A percentile compares a stretch with the other conserved stretches of the same genome.
These are phyloP conservation scores for Indicator indicator DNA, from an alignment of 2,113 vertebrate species.

Conservation along the genomic window DNA sequence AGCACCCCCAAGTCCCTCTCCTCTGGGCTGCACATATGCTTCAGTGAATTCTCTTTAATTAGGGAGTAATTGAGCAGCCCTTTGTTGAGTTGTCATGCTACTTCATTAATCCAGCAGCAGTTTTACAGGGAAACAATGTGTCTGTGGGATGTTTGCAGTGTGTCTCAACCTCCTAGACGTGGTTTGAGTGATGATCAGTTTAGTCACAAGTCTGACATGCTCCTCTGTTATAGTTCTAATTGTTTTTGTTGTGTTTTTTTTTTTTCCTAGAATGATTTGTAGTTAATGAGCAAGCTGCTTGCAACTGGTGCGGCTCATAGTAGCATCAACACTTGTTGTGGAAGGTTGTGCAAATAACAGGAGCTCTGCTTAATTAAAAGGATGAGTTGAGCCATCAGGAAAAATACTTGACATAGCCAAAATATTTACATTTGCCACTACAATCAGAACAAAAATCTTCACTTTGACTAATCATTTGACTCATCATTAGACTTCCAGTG, in stretches of 20 bases:
- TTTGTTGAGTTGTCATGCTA: neutral
- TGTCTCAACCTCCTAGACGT: neutral
- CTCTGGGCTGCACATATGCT: neutral
- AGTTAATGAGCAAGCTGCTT: constrained; percentile 37
- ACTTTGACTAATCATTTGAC: neutral
- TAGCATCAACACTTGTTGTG: neutral
- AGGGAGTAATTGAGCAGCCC: neutral
- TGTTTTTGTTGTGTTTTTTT: neutral
- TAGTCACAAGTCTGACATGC: neutral
- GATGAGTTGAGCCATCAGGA: neutral
- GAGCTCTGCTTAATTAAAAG: neutral
- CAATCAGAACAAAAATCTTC: neutral
- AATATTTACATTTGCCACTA: neutral
- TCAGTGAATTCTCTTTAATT: constrained; percentile 15
- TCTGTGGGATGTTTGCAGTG: neutral
- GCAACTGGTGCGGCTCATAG: neutral
- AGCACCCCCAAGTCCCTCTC: no score
- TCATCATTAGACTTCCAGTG: neutral
- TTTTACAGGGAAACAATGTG: neutral
- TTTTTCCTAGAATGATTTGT: neutral
- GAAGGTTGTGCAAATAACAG: neutral
- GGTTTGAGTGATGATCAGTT: constrained; percentile 18
- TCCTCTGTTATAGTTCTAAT: constrained; percentile 5
- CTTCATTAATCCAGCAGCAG: constrained; percentile 13
- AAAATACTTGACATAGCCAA: neutral